These are phyloP conservation scores for Phoebastria nigripes DNA, from an alignment of 2,797 vertebrate genomes.

Conservation along the genomic window DNA sequence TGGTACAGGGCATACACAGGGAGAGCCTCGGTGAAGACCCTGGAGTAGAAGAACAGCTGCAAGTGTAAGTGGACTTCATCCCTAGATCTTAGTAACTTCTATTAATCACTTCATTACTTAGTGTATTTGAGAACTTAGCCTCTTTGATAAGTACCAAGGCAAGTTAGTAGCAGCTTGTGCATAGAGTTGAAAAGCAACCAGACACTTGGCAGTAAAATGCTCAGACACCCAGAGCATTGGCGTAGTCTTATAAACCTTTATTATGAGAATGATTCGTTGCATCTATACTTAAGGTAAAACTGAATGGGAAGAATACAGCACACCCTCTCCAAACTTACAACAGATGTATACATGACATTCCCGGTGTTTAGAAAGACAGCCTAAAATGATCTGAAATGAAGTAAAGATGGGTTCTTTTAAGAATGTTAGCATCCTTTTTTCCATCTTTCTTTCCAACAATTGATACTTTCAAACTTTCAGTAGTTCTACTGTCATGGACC, in stretches of 20 bases:
- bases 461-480: neutral
- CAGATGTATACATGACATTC: neutral
- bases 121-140: neutral
- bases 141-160: neutral
- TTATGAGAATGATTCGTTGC: neutral
- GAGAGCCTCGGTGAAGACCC: neutral
- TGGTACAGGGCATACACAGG: neutral
- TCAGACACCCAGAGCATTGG: neutral
- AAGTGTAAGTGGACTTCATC: neutral
- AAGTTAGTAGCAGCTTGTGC: neutral
- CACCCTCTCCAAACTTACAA: neutral
- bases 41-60: neutral
- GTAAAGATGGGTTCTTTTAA: neutral
- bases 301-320: neutral
- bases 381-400: neutral
- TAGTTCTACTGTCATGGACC: neutral
- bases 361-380: neutral
- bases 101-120: neutral
- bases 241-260: neutral
- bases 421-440: neutral
- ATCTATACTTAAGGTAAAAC: neutral
- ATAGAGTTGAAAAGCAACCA: neutral
- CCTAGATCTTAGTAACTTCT: neutral
- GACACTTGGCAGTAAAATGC: neutral
- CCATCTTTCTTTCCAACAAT: neutral